Evolutionary conservation across 1,140 invertebrate genomes (phyloP), one percentile per base, ranked within the genome.

Genomic region (Pristionchus pacificus): DNA sequence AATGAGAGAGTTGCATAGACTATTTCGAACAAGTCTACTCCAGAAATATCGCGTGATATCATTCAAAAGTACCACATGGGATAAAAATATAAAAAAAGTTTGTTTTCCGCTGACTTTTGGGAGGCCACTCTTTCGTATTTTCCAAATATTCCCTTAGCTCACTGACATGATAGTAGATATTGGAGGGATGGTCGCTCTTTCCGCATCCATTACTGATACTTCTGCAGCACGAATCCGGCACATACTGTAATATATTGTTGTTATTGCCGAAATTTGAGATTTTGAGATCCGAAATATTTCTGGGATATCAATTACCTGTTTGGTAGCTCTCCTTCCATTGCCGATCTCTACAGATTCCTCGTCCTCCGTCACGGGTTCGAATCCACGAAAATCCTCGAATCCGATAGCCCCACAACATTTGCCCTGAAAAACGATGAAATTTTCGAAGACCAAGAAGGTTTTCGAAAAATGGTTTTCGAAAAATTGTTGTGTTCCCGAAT

Each of bases 151-250:
- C n/a, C n/a, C n/a, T n/a, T n/a, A n/a, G n/a, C n/a, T n/a, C 14
- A 55, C 65, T 13, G 19, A 66, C 65, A 38, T 49, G n/a, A 29
- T 66, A 66, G 65, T 66, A 19, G n/a, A 66, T 55, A 38, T 66
- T 66, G 14, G 31, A 49, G 2, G 65, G 65, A 55, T 66, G 65
- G 33, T 66, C 65, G 25, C 30, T 55, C 65, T 38, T 19, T 49
- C 14, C 65, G 55, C 65, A 66, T 3, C 65, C 65, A 66, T n/a
- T 14, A 14, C 49, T 66, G 14, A 49, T 25, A 55, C 49, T 66
- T 14, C 30, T 3, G 27, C 65, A 66, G 65, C 65, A 66, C 32
- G 65, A 66, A 30, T 66, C 65, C 19, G 65, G 65, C 33, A 66
- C 13, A 38, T 66, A 66, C 30, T 66, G 65, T 2, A 49, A 49